These are phyloP conservation scores for Maniola hyperantus DNA, from an alignment of 2,888 invertebrate species.

Conservation along the genomic window DNA sequence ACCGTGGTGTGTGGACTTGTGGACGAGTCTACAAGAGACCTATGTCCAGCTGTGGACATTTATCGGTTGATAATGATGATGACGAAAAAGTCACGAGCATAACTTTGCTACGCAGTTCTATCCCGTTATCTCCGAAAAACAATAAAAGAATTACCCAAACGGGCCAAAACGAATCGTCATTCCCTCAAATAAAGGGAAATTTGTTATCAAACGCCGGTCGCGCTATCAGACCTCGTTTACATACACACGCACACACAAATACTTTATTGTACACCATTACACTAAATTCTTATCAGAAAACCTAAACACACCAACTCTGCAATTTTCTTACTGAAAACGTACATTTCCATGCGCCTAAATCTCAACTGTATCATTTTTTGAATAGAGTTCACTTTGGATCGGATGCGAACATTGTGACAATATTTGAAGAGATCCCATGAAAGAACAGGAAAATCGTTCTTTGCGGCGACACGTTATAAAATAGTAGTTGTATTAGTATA, in stretches of 20 bases:
- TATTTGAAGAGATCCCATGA: slow-evolving; percentile 50
- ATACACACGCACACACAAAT: slow-evolving; percentile 35
- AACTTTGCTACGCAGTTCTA: no score
- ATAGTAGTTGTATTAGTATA: slow-evolving; percentile 29
- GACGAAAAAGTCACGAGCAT: no score
- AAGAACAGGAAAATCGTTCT: slow-evolving; percentile 60
- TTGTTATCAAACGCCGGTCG: slow-evolving; percentile 29
- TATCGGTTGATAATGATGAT: no score
- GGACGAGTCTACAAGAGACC: no score
- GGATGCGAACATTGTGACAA: slow-evolving; percentile 38
- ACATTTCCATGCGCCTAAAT: slow-evolving; percentile 25
- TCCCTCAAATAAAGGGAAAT: slow-evolving; percentile 22
- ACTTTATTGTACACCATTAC: slow-evolving; percentile 40
- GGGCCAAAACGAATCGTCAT: not conserved
- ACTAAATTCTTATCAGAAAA: slow-evolving; percentile 53
- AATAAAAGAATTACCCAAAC: slow-evolving; percentile 20
- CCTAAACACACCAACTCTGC: slow-evolving; percentile 52
- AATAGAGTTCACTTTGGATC: slow-evolving; percentile 34
- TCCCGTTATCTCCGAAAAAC: no score
- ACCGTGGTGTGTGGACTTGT: no score
- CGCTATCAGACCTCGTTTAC: slow-evolving; percentile 35
- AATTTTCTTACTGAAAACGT: slow-evolving; percentile 47
- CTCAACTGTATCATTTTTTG: slow-evolving; percentile 23
- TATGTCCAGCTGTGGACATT: no score
- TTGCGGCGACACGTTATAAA: slow-evolving; percentile 52